Evolutionary conservation across 2,888 invertebrate genomes (phyloP).

Genomic region (Tetropium fuscum): DNA sequence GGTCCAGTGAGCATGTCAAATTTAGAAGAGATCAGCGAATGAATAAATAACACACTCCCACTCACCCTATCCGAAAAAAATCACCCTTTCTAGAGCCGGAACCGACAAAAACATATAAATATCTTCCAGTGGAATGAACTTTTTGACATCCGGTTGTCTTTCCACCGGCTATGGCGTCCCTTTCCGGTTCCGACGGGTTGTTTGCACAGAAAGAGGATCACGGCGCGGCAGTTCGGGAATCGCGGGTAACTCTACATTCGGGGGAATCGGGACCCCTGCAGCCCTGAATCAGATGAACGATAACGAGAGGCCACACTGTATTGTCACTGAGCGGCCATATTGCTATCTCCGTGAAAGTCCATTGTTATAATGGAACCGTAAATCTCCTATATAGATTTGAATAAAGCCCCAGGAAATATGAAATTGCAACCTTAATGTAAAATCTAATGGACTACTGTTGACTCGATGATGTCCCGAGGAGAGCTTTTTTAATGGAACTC

Average conservation of each 20-base stretch:
- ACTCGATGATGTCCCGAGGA: constrained; percentile 22
- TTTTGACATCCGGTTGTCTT: constrained; percentile 61
- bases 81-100: constrained; percentile 55
- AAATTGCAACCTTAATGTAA: constrained; percentile 54
- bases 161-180: constrained; percentile 59
- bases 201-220: constrained; percentile 54
- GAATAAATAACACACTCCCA: constrained; percentile 58
- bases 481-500: constrained; percentile 32
- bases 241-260: constrained; percentile 36
- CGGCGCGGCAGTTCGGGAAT: constrained; percentile 28
- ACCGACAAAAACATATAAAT: constrained; percentile 62
- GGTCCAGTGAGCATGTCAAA: constrained; percentile 43
- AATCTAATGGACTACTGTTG: constrained; percentile 50
- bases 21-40: constrained; percentile 46
- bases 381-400: constrained; percentile 57
- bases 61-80: constrained; percentile 55
- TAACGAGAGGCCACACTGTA: constrained; percentile 59
- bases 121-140: constrained; percentile 63
- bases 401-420: constrained; percentile 59
- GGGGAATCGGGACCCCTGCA: constrained; percentile 31
- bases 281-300: constrained; percentile 56
- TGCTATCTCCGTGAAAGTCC: constrained; percentile 58
- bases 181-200: constrained; percentile 62
- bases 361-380: constrained; percentile 57
- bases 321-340: constrained; percentile 60